Evolutionary conservation across 2,797 vertebrate genomes (phyloP), one percentile per base, ranked within the genome.

Genomic region (Sebastes itinus): DNA sequence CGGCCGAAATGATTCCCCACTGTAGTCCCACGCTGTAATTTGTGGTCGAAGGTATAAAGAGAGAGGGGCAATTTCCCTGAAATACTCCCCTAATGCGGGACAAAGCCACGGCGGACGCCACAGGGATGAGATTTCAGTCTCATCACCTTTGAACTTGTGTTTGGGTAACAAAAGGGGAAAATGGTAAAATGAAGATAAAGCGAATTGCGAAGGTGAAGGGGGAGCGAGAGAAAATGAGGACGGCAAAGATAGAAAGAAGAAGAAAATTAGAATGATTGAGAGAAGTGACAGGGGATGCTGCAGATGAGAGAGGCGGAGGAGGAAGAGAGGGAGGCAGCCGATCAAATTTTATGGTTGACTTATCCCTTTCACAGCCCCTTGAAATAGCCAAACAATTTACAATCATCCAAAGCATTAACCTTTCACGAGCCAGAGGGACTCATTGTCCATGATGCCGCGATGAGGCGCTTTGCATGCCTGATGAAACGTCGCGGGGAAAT

Each of bases 381-480:
- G 87, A 91, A 93, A 94, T 85, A 92, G 89, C 83, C 84, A 93
- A 94, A 94, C 93, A 92, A 92, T 95, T 94, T 93, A 93, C 91
- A 92, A 87, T 94, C 93, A 93, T 91, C 88, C 77, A 73, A 91
- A 83, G 88, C 90, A 92, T 95, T 95, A 95, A 95, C 95, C 94
- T 95, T 94, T 94, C 87, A 72, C 49, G 63, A 89, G 87, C 86
- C 83, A 77, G 33, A 63, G 87, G 73, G 83, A 89, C 84, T 86
- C 82, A 85, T 85, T 80, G 88, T 83, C 80, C 78, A 67, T 75
- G 89, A 90, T 79, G 84, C 79, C 7, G 59, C 69, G 28, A 85
- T 81, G 85, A 90, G 87, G 80, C 72, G 75, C 80, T 88, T 79
- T 88, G 80, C 83, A 89, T 90, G 88, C 85, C 77, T 87, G 92